Evolutionary conservation across 2,113 vertebrate species (phyloP), one percentile per base, ranked within the genome.

Genomic region (Coreoperca whiteheadi): DNA sequence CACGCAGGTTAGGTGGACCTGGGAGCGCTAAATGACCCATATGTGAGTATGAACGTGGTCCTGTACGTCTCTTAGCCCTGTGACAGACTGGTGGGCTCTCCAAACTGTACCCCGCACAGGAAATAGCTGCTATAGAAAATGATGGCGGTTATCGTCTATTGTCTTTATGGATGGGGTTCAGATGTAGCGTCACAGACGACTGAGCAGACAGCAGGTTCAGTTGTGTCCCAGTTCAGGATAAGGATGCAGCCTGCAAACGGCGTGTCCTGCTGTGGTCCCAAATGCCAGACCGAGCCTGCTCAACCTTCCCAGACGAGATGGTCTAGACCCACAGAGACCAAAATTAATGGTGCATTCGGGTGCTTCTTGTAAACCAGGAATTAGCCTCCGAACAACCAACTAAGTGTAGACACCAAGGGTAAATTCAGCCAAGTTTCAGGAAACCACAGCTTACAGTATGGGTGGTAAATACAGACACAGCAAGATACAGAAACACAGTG

Each of bases 391-490:
- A 77, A 66, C 8, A 23, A 25, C 8, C 23, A 23, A 30, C 6
- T 1, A 8, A 32, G 6, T 23, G 25, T 10, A 39, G 14, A 25
- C 2, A 18, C 23, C 7, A 18, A 2, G 0, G 3, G 23, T 2
- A 18, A 54, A 56, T 14, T 25, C 9, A 1, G 41, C 14, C 18
- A 46, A 23, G 23, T 43, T 57, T 32, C n/a, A 41, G 14, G n/a
- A 63, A 39, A 39, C 16, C n/a, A 43, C 53, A 41, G 70, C 12
- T 43, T 23, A 54, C 37, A 73, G n/a, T 12, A 28, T 8, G 48
- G 28, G 48, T 9, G 32, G 37, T n/a, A 56, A 46, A 41, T 2
- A 41, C 15, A 70, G 32, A 25, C 11, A 48, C 21, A 56, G 30
- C 39, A 48, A 11, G 20, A 66, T 28, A 37, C 16, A 43, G 11